These are phyloP conservation scores for Rousettus leschenaultii DNA, from an alignment of 2,113 vertebrate genomes.

Conservation along the genomic window DNA sequence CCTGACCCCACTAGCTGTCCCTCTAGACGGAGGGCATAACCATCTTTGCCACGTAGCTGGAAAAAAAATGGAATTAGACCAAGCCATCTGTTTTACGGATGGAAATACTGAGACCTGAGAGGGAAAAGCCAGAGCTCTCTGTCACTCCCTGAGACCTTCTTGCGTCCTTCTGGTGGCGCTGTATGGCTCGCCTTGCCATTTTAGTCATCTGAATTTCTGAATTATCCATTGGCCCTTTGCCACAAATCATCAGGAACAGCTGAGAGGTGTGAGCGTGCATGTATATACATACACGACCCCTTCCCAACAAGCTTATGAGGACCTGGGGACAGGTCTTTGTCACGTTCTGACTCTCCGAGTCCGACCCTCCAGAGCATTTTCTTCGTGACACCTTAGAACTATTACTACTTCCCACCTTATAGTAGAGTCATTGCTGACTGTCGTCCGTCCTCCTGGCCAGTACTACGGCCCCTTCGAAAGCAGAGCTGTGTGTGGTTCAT, in stretches of 20 bases:
- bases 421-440: neutral
- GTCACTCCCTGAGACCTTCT: too few relatives aligned
- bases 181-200: neutral
- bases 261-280: neutral
- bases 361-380: neutral
- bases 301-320: neutral
- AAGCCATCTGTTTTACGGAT: neutral
- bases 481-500: accelerated
- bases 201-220: neutral
- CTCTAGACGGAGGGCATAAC: neutral
- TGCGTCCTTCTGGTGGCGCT: too few relatives aligned
- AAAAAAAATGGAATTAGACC: neutral
- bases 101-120: neutral
- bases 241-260: neutral
- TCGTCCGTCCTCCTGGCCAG: neutral
- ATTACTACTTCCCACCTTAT: neutral
- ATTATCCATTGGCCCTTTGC: neutral
- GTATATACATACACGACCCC: neutral
- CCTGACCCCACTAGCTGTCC: neutral
- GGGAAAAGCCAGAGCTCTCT: neutral
- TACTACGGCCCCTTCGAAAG: too few relatives aligned
- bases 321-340: neutral
- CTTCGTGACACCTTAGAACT: neutral
- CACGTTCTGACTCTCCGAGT: neutral
- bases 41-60: neutral